Base-by-base conservation (phyloP, 2,113 vertebrate genomes). In the Nyctereutes procyonoides region DNA sequence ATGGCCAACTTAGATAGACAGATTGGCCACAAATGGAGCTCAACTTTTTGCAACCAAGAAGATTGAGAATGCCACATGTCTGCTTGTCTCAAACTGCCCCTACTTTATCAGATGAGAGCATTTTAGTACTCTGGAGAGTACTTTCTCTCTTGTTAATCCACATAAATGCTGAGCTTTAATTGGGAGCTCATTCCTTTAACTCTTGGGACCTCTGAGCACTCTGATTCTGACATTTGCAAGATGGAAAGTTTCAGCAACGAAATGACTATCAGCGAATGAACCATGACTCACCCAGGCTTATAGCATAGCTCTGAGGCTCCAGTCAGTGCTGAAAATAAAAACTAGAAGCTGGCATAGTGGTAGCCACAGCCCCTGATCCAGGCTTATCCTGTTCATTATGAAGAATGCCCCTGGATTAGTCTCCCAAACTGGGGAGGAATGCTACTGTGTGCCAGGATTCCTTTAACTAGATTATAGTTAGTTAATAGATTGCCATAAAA, bases 241-340 rank as follows among this genome's bases (percentile, higher is more conserved):
- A 71, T 58, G 83, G 77, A 95, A 96, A 73, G 12, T 81, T 26
- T 81, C 81, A 84, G 15, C 20, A 69, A 90, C 0, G 3, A 17
- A 90, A 76, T 79, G 43, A 30, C 24, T 89, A 56, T 83, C 15
- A n/a, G 20, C n/a, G 88, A 58, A 60, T 28, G 79, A 93, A 56
- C 56, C 55, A 6, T 20, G 26, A 35, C 20, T 58, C 69, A 60
- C 43, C 2, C 19, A 48, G 32, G 9, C 17, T 76, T 69, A 71
- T 63, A 30, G 35, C 55, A 51, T 1, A 58, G 35, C n/a, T 69
- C n/a, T 95, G 63, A 77, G 86, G 10, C 55, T 89, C 48, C 91
- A 53, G 73, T 62, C 55, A 60, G 55, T 14, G 28, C 71, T 88
- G 51, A 90, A 97, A 88, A 58, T 65, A 94, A 93, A 95, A 65